Evolutionary conservation across 2,888 invertebrate species (phyloP), one percentile per base, ranked within the genome.

Genomic region (Hypomecis atomaria): DNA sequence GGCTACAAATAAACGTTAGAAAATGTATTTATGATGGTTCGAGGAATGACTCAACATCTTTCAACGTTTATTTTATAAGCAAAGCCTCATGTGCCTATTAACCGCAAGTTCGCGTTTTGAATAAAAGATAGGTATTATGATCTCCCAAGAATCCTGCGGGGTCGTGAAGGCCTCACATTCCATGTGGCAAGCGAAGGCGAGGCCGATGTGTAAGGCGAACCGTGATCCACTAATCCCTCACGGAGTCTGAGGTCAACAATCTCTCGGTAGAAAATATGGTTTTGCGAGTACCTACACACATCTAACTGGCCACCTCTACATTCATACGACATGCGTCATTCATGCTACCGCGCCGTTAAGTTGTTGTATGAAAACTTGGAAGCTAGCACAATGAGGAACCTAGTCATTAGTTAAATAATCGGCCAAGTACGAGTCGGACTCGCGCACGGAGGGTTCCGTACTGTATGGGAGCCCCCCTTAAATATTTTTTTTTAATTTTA

Each of bases 191-290:
- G 44, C 52, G 5, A 40, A 42, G 40, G 40, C 52, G 40, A 52
- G 33, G 42, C 36, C 47, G 66, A 56, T 55, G 66, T 67, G 64
- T 62, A 56, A 66, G 66, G 48, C 55, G 56, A 60, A 65, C 69
- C 71, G 69, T 70, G 70, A 72, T 70, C 62, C 65, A 65, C 65
- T 64, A 75, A 73, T 74, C 75, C 71, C 66, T 73, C 66, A 64
- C 57, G 59, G 58, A 50, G 65, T 54, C 57, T 57, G 56, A 45
- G 65, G 74, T 76, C 76, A 75, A 75, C 59, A 72, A 68, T 68
- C 71, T 70, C 70, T 69, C 72, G 62, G 65, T 70, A 70, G 66
- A 62, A 69, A 67, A 66, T 67, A 72, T 69, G 62, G 57, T 63
- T 69, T 67, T 59, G 66, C 69, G 44, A 67, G 60, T 60, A 57